These are phyloP conservation scores for Cryptophagus acutangulus DNA, from an alignment of 2,888 invertebrate genomes.

Conservation along the genomic window DNA sequence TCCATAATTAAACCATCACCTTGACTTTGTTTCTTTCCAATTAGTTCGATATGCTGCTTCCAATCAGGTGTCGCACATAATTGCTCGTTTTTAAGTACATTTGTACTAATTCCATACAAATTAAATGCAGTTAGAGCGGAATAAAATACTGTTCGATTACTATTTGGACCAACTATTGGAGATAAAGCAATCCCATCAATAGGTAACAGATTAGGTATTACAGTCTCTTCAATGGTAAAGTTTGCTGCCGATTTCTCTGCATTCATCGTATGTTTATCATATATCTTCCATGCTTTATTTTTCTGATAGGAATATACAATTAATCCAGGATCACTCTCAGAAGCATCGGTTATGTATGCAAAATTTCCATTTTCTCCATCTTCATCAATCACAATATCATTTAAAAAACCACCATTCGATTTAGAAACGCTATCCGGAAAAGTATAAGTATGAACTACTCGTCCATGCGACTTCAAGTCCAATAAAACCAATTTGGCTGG, in stretches of 20 bases:
- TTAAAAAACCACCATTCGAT: constrained; percentile 55
- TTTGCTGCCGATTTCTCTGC: constrained; percentile 54
- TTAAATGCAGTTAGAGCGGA: constrained; percentile 30
- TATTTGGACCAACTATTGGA: constrained; percentile 40
- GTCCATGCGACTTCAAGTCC: constrained; percentile 57
- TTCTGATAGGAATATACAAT: constrained; percentile 61
- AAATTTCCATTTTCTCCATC: constrained; percentile 53
- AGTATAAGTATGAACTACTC: constrained; percentile 53
- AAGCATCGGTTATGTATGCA: constrained; percentile 67
- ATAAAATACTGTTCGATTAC: constrained; percentile 30
- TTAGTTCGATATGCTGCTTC: constrained; percentile 25
- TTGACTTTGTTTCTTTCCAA: constrained; percentile 57
- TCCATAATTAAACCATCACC: constrained; percentile 67
- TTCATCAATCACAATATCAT: constrained; percentile 67
- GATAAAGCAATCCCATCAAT: constrained; percentile 68
- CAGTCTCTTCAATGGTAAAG: constrained; percentile 54
- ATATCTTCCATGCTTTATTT: constrained; percentile 62
- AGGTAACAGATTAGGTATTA: constrained; percentile 53
- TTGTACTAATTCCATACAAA: constrained; percentile 58
- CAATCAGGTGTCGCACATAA: constrained; percentile 32
- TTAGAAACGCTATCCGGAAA: constrained; percentile 58
- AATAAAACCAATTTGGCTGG: constrained; percentile 62
- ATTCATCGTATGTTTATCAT: constrained; percentile 59
- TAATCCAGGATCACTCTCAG: constrained; percentile 61
- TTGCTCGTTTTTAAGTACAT: constrained; percentile 54